Evolutionary conservation across 2,113 vertebrate genomes (phyloP).

Genomic region (Nansenia antarctica): DNA sequence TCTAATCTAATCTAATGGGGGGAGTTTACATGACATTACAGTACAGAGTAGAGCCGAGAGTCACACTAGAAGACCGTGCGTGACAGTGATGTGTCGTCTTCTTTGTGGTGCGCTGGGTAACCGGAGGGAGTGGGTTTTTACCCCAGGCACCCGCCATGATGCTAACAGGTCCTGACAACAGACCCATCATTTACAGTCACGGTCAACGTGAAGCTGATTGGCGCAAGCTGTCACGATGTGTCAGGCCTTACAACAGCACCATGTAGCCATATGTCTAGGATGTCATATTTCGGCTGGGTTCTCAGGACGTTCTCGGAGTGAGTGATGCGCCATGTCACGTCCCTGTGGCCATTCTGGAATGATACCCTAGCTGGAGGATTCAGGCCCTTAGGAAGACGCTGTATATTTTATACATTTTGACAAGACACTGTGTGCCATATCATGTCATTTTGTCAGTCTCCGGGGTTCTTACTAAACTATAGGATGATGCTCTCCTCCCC

Average conservation of each 20-base stretch:
- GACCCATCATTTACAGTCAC: background rate
- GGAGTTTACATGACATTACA: too few relatives aligned
- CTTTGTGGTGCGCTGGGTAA: constrained; percentile 1
- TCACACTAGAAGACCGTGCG: constrained; percentile 19
- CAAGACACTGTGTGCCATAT: too few relatives aligned
- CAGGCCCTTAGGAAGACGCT: too few relatives aligned
- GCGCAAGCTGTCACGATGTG: constrained; percentile 11
- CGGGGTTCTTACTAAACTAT: too few relatives aligned
- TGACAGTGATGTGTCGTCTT: constrained; percentile 18
- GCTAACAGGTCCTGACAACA: constrained; percentile 8
- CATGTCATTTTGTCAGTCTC: too few relatives aligned
- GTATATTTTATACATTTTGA: too few relatives aligned
- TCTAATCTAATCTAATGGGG: too few relatives aligned
- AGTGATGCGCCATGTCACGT: background rate
- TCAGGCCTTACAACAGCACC: constrained; percentile 13
- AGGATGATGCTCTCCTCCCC: too few relatives aligned
- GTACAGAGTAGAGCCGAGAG: too few relatives aligned
- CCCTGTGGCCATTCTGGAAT: background rate
- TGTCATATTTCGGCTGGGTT: constrained; percentile 11
- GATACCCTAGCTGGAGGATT: background rate
- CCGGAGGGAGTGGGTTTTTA: background rate
- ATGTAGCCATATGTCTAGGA: background rate
- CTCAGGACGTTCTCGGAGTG: background rate
- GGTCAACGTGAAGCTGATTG: constrained; percentile 15
- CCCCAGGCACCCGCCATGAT: constrained; percentile 2